Base-by-base conservation (phyloP, 2,888 invertebrate genomes). In the Drosophila suboccidentalis region DNA sequence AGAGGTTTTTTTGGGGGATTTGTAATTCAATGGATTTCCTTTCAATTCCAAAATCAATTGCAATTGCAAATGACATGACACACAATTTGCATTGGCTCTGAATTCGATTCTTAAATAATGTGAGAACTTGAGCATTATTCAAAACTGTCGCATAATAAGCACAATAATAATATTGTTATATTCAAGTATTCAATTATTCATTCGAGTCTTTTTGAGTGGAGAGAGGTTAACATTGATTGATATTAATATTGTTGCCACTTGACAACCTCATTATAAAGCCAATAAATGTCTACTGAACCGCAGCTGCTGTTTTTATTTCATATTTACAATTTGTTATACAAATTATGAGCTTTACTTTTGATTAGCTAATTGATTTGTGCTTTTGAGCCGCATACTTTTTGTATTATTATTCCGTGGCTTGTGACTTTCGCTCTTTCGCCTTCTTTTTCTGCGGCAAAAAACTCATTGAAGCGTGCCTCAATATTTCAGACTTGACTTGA, bases 281-380 rank as follows among this genome's bases (percentile, higher is more conserved):
- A 50, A 22, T 36, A 50, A 50, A 36, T 85, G 79, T 85, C 79
- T 66, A 62, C 57, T 36, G 62, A 5, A 15, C 49, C 32, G 9
- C 10, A 13, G 19, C 47, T 34, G 15, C 13, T 32, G 38, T 13
- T 41, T 13, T 46, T 36, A 1, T 3, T 44, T 13, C 19, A 39
- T 46, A 34, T 19, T 22, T 22, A n/a, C 22, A 22, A 55, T 17
- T 44, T 44, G 17, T 32, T 22, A 36, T 59, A 34, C 34, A 32
- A 39, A 34, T 44, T 58, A 49, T 60, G 53, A 46, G 44, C 38
- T 50, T 54, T 57, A 65, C 54, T 43, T 55, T 49, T 68, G 71
- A 78, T 67, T 59, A 71, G 69, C 85, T 84, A 87, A 82, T 82
- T 82, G 85, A 82, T 75, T 75, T 71, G 67, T 59, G 29, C 59